A percentile compares a stretch with the other conserved stretches of the same genome.
phyloP scores from a whole-genome alignment of 2,888 invertebrate species.

The Drepanosiphum platanoidis region DNA sequence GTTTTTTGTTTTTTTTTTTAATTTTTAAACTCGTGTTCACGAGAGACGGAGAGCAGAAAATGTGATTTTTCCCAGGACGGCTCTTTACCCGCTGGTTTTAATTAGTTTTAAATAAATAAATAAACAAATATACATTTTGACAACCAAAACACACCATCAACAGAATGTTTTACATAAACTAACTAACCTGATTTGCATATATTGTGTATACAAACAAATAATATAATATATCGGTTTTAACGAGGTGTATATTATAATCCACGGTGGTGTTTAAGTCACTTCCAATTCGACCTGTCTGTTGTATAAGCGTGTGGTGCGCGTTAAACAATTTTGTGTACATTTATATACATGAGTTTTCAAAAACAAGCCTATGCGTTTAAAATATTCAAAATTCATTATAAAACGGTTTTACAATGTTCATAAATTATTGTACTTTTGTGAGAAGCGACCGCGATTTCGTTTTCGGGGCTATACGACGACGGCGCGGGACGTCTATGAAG shows the following conservation, averaged over 20 bases:
- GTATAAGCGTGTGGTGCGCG: background rate
- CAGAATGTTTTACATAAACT: conserved; percentile 50
- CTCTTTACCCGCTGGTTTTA: background rate
- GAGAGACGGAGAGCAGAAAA: background rate
- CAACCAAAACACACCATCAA: conserved; percentile 25
- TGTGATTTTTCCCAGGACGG: conserved; percentile 1
- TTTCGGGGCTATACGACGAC: too few species aligned
- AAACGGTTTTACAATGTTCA: conserved; percentile 36
- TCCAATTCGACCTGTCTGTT: conserved; percentile 32
- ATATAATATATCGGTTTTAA: conserved; percentile 45
- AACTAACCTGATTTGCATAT: conserved; percentile 48
- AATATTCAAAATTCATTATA: conserved; percentile 10
- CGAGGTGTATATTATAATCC: conserved; percentile 39
- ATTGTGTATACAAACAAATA: background rate
- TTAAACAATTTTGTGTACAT: background rate
- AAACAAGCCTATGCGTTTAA: conserved; percentile 29
- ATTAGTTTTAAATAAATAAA: conserved; percentile 31
- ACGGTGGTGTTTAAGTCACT: conserved; percentile 31
- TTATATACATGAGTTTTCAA: conserved; percentile 32
- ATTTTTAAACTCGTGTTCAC: background rate
- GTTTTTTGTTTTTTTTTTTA: conserved; percentile 6
- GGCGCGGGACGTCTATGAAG: too few species aligned
- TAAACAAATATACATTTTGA: conserved; percentile 43
- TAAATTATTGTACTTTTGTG: background rate
- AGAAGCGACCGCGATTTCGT: background rate